Evolutionary conservation across 2,888 invertebrate genomes (phyloP), one percentile per base, ranked within the genome.

Genomic region (Caenorhabditis sp.): DNA sequence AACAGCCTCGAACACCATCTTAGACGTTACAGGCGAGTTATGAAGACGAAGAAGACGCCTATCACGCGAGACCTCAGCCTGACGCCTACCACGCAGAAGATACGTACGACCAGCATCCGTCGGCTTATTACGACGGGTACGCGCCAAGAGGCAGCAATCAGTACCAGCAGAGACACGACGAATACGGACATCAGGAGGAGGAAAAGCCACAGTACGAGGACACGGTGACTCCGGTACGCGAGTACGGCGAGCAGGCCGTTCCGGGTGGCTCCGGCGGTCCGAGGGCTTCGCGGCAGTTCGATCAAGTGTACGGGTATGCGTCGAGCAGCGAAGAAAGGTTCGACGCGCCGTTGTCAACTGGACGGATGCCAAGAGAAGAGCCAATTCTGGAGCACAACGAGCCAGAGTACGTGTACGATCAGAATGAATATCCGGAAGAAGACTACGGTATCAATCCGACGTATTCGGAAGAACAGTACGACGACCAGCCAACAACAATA

Each of bases 1-100:
- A 32, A 24, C 15, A 2, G 13, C 27, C 22, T 11, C 32, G 52
- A 55, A 30, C 62, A 39, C 48, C 50, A 41, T 41, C 46, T 46
- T 48, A 83, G 84, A 79, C 81, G 48, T 80, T 86, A 75, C 83
- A 85, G 83, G 82, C 81, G 63, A 82, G 84, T 70, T 83, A 85
- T 80, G 85, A 84, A 35, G 81, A 83, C 80, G 82, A 86, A 56
- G 83, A 86, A 41, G 85, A 86, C 72, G 83, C 78, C 56, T 83
- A 86, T 68, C 77, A 81, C 74, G 80, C 81, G 1, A 55, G 70
- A 58, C 43, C 61, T 41, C 55, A 35, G 17, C 46, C 26, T 43
- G 50, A 58, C 65, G 52, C 35, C 52, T 73, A 56, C 46, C 55
- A 62, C 15, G 32, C 26, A 45, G 58, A 65, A 20, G 53, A 66